Conservation (phyloP, 2,113 vertebrate genomes). For the Hippolais icterina region DNA sequence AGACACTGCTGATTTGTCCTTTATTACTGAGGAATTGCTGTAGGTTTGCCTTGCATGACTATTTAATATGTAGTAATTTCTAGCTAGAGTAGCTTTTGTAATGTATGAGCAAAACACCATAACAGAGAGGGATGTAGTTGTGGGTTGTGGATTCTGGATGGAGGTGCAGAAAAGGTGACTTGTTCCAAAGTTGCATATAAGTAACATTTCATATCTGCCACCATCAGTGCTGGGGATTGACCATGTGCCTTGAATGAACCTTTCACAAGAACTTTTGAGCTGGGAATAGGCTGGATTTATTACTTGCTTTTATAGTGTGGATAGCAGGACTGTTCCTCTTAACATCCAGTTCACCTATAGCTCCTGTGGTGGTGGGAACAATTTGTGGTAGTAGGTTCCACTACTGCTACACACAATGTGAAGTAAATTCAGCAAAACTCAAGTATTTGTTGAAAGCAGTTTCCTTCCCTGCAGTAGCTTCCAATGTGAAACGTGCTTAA, state of each 20-base stretch:
- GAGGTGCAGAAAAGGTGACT: background rate
- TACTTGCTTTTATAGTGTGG: background rate
- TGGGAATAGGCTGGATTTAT: background rate
- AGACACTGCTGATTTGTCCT: background rate
- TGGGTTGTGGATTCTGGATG: background rate
- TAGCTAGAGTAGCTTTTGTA: background rate
- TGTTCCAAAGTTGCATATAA: background rate
- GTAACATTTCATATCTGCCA: background rate
- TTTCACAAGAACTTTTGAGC: background rate
- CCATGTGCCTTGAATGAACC: background rate
- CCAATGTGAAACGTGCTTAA: background rate
- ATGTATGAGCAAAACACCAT: accelerated
- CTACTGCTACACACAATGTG: background rate
- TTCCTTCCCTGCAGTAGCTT: background rate
- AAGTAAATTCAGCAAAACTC: background rate
- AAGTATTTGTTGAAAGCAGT: background rate
- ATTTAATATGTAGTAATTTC: background rate
- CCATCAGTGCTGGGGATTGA: background rate
- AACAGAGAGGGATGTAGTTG: background rate
- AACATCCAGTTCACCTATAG: background rate
- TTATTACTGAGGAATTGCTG: background rate
- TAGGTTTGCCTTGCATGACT: background rate
- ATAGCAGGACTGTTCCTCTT: background rate
- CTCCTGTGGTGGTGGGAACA: background rate
- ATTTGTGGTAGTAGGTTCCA: background rate